A percentile compares a stretch with the other conserved stretches of the same genome.
Evolutionary conservation across 2,888 invertebrate species (phyloP).

Genomic region (Drosophila suboccidentalis): DNA sequence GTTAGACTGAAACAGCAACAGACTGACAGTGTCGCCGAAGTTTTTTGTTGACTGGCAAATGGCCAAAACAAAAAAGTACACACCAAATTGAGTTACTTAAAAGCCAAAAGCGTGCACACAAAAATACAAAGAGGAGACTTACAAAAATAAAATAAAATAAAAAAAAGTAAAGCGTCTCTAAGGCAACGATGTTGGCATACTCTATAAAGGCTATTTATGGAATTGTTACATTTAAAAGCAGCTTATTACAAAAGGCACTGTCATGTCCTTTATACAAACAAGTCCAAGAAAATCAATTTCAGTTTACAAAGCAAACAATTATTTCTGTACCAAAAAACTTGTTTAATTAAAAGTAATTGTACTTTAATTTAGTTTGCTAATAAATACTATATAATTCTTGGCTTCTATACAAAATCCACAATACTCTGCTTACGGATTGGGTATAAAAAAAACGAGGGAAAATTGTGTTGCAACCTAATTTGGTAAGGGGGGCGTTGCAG

Average conservation of each 20-base stretch:
- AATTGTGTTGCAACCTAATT: slow-evolving; percentile 47
- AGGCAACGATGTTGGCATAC: slow-evolving; percentile 17
- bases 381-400: neutral
- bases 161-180: neutral
- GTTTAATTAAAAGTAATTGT: neutral
- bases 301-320: neutral
- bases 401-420: neutral
- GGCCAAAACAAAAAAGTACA: slow-evolving; percentile 44
- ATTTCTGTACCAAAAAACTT: neutral
- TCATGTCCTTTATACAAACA: neutral
- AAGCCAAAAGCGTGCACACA: slow-evolving; percentile 27
- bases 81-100: slow-evolving; percentile 54
- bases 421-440: neutral
- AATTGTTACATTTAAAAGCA: neutral
- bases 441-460: slow-evolving; percentile 5
- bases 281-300: neutral
- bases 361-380: neutral
- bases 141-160: slow-evolving; percentile 1
- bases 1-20: slow-evolving; percentile 22
- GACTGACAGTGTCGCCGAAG: slow-evolving; percentile 33
- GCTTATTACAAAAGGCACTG: neutral
- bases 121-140: slow-evolving; percentile 3
- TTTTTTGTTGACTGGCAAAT: slow-evolving; percentile 41
- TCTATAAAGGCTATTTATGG: slow-evolving; percentile 15
- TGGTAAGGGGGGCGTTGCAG: slow-evolving; percentile 37